Percentiles rank a stretch among this genome's conserved stretches.
phyloP scores from a whole-genome alignment of 1,140 invertebrate species.

The Cecropterus lyciades region DNA sequence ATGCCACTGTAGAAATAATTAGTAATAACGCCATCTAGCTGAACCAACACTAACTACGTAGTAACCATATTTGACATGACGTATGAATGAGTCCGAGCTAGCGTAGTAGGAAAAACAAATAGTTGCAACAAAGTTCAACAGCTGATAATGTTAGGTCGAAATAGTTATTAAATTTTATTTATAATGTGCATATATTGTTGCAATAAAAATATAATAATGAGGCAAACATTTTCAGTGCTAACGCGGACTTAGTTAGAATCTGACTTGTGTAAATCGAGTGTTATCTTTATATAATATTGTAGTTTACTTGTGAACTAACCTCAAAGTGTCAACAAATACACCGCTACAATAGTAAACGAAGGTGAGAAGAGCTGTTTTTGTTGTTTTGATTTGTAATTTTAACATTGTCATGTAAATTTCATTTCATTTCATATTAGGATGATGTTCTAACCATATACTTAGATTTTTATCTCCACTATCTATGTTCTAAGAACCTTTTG shows the following conservation, averaged over 20 bases:
- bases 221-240: constrained; percentile 28
- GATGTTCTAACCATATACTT: no score
- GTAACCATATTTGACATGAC: constrained; percentile 14
- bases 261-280: neutral
- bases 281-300: neutral
- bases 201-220: constrained; percentile 42
- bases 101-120: constrained; percentile 30
- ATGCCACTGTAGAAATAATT: neutral
- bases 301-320: constrained; percentile 18
- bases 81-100: constrained; percentile 31
- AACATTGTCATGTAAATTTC: no score
- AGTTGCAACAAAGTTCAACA: constrained; percentile 49
- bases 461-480: no score
- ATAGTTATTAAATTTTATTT: constrained; percentile 39
- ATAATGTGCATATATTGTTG: constrained; percentile 33
- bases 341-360: neutral
- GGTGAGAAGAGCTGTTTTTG: neutral
- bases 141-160: constrained; percentile 51
- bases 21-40: constrained; percentile 30
- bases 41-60: constrained; percentile 19
- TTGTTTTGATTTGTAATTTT: no score
- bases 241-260: constrained; percentile 17
- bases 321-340: constrained; percentile 31
- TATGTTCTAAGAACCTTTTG: no score
- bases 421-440: no score